These are phyloP conservation scores for Otocyon megalotis DNA, from an alignment of 2,113 vertebrate genomes.

Conservation along the genomic window DNA sequence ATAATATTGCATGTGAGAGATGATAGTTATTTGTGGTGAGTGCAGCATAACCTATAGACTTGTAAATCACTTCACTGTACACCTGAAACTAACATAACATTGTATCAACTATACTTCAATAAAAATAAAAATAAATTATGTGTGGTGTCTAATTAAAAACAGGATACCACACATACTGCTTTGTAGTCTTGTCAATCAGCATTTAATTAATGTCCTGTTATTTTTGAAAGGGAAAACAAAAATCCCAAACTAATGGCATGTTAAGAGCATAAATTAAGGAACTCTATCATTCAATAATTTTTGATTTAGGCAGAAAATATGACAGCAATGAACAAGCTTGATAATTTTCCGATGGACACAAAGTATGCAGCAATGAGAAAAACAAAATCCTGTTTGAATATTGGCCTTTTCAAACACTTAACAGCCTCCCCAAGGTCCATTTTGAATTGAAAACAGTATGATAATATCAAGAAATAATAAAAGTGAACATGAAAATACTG, in stretches of 20 bases:
- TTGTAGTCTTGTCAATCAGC: background rate
- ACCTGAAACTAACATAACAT: background rate
- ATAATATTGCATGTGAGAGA: background rate
- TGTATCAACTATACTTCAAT: background rate
- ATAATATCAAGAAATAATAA: slow-evolving; percentile 42
- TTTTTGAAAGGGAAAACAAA: background rate
- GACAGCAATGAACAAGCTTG: background rate
- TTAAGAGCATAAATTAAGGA: background rate
- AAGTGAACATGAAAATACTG: slow-evolving; percentile 36
- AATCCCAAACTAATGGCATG: background rate
- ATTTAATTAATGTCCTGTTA: slow-evolving; percentile 24
- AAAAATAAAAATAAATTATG: background rate
- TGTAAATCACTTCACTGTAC: background rate
- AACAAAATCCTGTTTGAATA: background rate
- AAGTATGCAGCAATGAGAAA: background rate
- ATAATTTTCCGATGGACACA: slow-evolving; percentile 2
- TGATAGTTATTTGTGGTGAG: background rate
- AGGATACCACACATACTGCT: background rate
- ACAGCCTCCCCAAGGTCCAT: background rate
- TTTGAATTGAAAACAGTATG: slow-evolving; percentile 31
- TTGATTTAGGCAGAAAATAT: background rate
- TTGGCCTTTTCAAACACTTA: background rate
- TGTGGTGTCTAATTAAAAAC: background rate
- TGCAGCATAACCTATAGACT: background rate
- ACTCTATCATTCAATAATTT: background rate